Base-by-base conservation (phyloP, 2,113 vertebrate genomes). In the Phaetusa simplex region DNA sequence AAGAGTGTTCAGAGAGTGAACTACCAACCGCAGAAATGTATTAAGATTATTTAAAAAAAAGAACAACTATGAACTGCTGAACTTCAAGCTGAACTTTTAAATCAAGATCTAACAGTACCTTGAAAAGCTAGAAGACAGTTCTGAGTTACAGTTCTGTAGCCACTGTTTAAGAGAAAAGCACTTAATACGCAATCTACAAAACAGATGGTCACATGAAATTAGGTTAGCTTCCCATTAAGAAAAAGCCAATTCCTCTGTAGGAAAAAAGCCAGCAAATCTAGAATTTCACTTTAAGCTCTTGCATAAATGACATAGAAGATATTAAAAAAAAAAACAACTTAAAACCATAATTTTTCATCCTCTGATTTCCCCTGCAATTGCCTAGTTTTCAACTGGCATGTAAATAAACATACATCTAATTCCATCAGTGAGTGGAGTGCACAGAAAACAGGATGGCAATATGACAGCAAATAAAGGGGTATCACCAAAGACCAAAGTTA, bases 111-210 rank as follows among this genome's bases (percentile, higher is more conserved):
- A 92, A 71, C 38, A 90, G 53, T 47, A 90, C n/a, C 67, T 92
- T 91, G 42, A 88, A 80, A 96, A 94, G 34, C 53, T 86, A 93
- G 90, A 83, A 90, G 94, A 53, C 55, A 84, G 38, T 55, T 83
- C 67, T 67, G 82, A 92, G 70, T 90, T 94, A 92, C 22, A 90
- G 61, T 73, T 81, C 92, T 61, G 83, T 42, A 91, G 80, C 34
- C 79, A 87, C 34, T 76, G 64, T 89, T 91, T 74, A 47, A 88
- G 47, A 84, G 81, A 93, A 94, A 95, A 93, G 64, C 65, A 62
- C 59, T 89, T 82, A 64, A 83, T 65, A 77, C 12, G 42, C 64
- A 89, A 93, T 23, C 47, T 69, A 62, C 58, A 90, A 95, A 95
- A 83, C 73, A 93, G 77, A 90, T 62, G 80, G 67, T 59, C 2